Percentiles rank a stretch among this genome's conserved stretches.
Evolutionary conservation across 23 tunicate genomes (phyloP).

Genomic region (Ascidia mentula): DNA sequence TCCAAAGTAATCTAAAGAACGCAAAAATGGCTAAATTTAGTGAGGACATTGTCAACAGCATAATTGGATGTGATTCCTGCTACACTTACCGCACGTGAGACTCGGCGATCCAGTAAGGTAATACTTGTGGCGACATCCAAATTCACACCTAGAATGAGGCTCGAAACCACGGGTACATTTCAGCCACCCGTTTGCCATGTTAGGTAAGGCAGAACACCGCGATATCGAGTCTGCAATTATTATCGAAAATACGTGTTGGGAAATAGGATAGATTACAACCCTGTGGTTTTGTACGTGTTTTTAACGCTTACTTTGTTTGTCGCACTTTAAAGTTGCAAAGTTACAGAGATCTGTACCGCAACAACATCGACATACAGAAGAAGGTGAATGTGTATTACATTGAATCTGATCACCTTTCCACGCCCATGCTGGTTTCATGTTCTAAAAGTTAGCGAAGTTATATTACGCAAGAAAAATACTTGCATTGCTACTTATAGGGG

Average conservation of each 20-base stretch:
- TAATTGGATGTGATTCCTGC: no score
- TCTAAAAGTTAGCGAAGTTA: slow-evolving; percentile 3
- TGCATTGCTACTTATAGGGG: no score
- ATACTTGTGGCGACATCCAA: not conserved
- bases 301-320: not conserved
- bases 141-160: not conserved
- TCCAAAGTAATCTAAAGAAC: not conserved
- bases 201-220: not conserved
- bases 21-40: no score
- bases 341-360: slow-evolving; percentile 31
- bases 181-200: not conserved
- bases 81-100: not conserved
- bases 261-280: no score
- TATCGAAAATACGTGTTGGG: no score
- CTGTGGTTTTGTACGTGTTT: no score
- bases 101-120: not conserved
- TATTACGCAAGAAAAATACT: no score
- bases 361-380: slow-evolving; percentile 40
- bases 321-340: not conserved
- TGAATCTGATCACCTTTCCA: slow-evolving; percentile 23
- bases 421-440: slow-evolving; percentile 24
- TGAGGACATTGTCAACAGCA: no score
- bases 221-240: no score
- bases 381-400: slow-evolving; percentile 27
- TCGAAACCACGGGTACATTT: not conserved